These are phyloP conservation scores for Melanargia galathea DNA, from an alignment of 2,888 invertebrate species.

Conservation along the genomic window DNA sequence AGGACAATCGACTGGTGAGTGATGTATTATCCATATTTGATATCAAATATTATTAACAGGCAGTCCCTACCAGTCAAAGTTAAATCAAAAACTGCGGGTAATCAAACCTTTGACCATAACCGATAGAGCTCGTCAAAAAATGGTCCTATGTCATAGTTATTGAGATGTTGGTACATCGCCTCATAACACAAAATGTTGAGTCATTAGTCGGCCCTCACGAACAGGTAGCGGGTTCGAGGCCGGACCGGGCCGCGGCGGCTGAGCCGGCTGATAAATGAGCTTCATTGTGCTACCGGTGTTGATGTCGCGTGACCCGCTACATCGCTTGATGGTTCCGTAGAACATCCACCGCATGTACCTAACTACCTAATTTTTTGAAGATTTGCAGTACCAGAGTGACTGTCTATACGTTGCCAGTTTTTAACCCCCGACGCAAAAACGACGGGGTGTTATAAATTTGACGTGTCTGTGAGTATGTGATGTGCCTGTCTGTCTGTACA, in stretches of 20 bases:
- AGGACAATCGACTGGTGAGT: too few species aligned
- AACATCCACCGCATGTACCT: too few species aligned
- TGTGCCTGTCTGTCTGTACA: too few species aligned
- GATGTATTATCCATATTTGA: too few species aligned
- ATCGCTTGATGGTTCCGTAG: background rate
- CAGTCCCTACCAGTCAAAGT: too few species aligned
- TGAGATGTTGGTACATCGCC: slow-evolving; percentile 17
- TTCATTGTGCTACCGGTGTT: slow-evolving; percentile 49
- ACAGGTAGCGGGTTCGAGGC: slow-evolving; percentile 40
- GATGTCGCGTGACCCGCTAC: background rate
- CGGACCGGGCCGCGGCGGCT: slow-evolving; percentile 32
- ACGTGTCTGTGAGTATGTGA: too few species aligned
- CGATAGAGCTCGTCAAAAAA: background rate
- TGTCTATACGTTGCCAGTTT: too few species aligned
- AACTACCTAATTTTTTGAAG: too few species aligned
- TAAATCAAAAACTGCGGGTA: background rate
- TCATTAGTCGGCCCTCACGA: slow-evolving; percentile 33
- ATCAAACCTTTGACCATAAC: background rate
- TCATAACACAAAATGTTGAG: slow-evolving; percentile 24
- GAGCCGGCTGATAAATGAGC: slow-evolving; percentile 48
- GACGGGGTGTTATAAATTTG: too few species aligned
- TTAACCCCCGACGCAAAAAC: too few species aligned
- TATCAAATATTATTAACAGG: too few species aligned
- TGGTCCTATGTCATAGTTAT: background rate
- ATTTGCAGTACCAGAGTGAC: too few species aligned